phyloP scores from a whole-genome alignment of 2,888 invertebrate species.

The Eilema sororculum region DNA sequence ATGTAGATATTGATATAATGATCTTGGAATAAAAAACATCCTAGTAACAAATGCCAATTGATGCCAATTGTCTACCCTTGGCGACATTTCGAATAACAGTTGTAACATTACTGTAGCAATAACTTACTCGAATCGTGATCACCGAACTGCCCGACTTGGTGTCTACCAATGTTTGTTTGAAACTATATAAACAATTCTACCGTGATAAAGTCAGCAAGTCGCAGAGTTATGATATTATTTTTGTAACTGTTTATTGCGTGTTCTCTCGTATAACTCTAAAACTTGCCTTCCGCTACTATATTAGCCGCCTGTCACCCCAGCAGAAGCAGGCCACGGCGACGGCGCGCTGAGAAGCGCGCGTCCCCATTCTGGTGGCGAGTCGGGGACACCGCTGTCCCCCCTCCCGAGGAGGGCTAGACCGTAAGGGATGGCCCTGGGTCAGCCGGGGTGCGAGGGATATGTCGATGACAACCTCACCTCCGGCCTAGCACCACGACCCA shows the following conservation, averaged over 20 bases:
- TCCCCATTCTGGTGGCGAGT: no score
- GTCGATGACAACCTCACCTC: no score
- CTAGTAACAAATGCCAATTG: background rate
- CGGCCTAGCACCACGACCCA: no score
- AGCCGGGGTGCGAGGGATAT: no score
- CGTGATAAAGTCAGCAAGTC: background rate
- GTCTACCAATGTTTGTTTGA: constrained; percentile 8
- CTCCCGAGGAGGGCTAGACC: no score
- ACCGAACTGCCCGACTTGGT: background rate
- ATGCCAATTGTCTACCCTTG: background rate
- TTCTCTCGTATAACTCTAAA: no score
- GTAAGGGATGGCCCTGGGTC: no score
- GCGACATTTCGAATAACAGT: constrained; percentile 1
- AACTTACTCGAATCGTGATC: background rate
- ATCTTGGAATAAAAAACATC: background rate
- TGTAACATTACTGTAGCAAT: background rate
- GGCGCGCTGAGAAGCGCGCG: no score
- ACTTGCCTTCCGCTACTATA: background rate
- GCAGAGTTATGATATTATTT: background rate
- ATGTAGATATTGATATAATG: background rate
- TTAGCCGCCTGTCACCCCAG: no score
- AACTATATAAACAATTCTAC: background rate
- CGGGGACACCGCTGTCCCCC: no score
- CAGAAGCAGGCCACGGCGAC: no score
- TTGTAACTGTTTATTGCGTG: constrained; percentile 1